Conservation (phyloP, 2,797 vertebrate species). For the Pangasius krempfi region DNA sequence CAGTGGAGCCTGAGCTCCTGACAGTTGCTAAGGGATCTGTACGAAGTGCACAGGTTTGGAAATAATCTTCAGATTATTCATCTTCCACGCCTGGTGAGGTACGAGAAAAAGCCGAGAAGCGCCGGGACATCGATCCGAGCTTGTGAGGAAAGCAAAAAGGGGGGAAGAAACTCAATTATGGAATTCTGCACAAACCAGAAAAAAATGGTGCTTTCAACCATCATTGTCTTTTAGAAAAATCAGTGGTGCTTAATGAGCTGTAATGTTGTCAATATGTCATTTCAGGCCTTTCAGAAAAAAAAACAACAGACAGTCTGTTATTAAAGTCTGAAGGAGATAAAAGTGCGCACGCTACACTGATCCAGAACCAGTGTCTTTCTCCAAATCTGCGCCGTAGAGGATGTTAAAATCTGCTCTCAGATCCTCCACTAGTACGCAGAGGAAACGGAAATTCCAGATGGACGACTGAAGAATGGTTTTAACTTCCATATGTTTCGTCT, state of each 20-base stretch:
- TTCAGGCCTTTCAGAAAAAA: not conserved
- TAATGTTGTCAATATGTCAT: slow-evolving; percentile 39
- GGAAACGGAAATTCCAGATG: slow-evolving; percentile 13
- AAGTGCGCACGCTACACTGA: not conserved
- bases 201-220: slow-evolving; percentile 16
- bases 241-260: slow-evolving; percentile 42
- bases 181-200: not conserved
- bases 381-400: not conserved
- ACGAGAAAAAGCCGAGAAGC: slow-evolving; percentile 25
- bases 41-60: slow-evolving; percentile 32
- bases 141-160: not conserved
- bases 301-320: slow-evolving; percentile 4
- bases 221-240: slow-evolving; percentile 33
- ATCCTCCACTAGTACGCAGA: slow-evolving; percentile 43
- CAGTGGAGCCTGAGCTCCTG: slow-evolving; percentile 7
- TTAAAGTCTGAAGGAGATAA: not conserved
- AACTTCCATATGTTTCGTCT: slow-evolving; percentile 23
- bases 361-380: slow-evolving; percentile 29
- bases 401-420: not conserved
- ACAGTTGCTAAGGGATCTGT: slow-evolving; percentile 42
- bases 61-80: slow-evolving; percentile 52
- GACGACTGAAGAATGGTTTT: not conserved
- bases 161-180: not conserved
- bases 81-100: slow-evolving; percentile 43
- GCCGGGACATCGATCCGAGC: slow-evolving; percentile 26